These are phyloP conservation scores for Entomobrya multifasciata DNA, from an alignment of 2,888 invertebrate genomes.

Conservation along the genomic window DNA sequence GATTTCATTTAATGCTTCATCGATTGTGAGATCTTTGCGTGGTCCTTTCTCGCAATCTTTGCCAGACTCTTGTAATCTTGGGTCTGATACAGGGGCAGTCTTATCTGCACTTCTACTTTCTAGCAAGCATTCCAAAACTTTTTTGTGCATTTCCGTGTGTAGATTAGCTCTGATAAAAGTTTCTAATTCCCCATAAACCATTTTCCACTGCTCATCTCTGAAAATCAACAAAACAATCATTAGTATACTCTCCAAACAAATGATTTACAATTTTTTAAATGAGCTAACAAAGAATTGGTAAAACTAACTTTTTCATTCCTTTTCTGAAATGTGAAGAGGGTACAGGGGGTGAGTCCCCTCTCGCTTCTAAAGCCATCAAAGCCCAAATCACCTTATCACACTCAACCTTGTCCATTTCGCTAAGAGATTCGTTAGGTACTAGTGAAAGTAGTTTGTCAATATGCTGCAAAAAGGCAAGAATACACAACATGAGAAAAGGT, in stretches of 20 bases:
- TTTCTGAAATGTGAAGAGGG: constrained; percentile 81
- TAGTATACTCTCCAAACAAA: no score
- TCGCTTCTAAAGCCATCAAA: constrained; percentile 78
- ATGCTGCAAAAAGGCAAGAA: constrained; percentile 67
- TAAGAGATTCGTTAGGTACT: constrained; percentile 75
- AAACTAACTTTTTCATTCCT: constrained; percentile 82
- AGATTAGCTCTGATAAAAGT: constrained; percentile 89
- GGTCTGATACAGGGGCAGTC: constrained; percentile 81
- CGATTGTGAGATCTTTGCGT: constrained; percentile 75
- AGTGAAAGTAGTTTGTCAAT: constrained; percentile 74
- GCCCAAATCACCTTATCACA: constrained; percentile 78
- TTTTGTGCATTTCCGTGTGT: constrained; percentile 89
- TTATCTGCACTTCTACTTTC: constrained; percentile 85
- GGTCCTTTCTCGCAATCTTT: constrained; percentile 83
- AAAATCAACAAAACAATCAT: no score
- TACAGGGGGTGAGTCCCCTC: constrained; percentile 79
- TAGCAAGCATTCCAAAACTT: constrained; percentile 89
- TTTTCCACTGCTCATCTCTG: constrained; percentile 93
- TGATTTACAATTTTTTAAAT: no score
- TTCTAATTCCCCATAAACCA: constrained; percentile 95
- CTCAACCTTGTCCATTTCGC: constrained; percentile 76
- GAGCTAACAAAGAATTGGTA: no score
- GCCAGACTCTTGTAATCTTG: constrained; percentile 49
- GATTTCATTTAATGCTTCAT: constrained; percentile 62
- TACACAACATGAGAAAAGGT: no score